Evolutionary conservation across 2,888 invertebrate species (phyloP), one percentile per base, ranked within the genome.

Genomic region (Monopis laevigella): DNA sequence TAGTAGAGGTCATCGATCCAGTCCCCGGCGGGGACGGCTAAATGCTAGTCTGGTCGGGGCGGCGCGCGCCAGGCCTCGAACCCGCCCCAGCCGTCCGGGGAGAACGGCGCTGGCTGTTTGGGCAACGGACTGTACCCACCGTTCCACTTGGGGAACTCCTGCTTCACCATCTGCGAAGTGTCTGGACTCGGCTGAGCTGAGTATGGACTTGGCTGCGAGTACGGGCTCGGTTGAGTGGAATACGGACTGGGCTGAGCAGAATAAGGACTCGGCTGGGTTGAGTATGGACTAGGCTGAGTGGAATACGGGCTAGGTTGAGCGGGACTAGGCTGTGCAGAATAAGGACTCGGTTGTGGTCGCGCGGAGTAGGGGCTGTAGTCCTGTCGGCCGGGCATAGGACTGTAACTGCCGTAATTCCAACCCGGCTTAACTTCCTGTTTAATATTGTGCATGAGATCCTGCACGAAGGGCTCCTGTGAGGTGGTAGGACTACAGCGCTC

Each of bases 401-500:
- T 82, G 47, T 71, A 74, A 49, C 62, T 72, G 2, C 68, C 75
- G 40, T 74, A 74, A 48, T 72, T 74, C 72, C 78, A 80, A 44
- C 54, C 70, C 6, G 68, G 67, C 44, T 77, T 78, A 38, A 74
- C 68, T 44, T 78, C 77, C 39, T 71, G 72, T 50, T 77, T 77
- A 36, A 62, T 51, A 36, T 56, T 55, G 43, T 64, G 48, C 2
- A 65, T 63, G 14, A 4, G 16, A 53, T 78, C 78, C 1, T 78
- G 78, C 53, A 77, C 78, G 48, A 65, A 73, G 49, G 70, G 75
- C 45, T 80, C 78, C 40, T 71, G 51, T 1, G 78, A 77, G 43
- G 80, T 78, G 3, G 77, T 78, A 1, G 80, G 80, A 54, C 80
- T 80, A 49, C 77, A 80, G 53, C 77, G 78, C 53, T 78, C 78